Conservation (phyloP, 92 coral and sea anemone genomes). For the Blastomussa wellsi region DNA sequence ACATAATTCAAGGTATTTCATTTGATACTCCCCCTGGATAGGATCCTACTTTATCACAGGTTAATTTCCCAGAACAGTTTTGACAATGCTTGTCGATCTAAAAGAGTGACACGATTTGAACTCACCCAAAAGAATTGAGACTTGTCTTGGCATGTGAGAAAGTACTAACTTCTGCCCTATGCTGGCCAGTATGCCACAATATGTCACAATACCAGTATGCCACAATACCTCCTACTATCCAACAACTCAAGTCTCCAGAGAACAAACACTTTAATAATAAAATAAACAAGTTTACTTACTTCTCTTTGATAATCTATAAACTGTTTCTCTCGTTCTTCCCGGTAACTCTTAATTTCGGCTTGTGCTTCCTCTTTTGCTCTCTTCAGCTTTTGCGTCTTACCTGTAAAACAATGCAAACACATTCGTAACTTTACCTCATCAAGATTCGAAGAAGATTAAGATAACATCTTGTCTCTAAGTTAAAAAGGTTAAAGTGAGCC, state of each 20-base stretch:
- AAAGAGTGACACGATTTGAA: not conserved
- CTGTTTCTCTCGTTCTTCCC: conserved; percentile 84
- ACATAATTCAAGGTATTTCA: too few relatives aligned
- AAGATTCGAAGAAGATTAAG: too few relatives aligned
- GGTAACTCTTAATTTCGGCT: conserved; percentile 85
- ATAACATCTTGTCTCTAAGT: too few relatives aligned
- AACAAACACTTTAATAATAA: not conserved
- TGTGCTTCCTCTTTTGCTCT: conserved; percentile 95
- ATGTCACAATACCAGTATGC: not conserved
- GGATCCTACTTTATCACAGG: not conserved
- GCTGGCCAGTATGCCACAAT: too few relatives aligned
- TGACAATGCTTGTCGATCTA: not conserved
- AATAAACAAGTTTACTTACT: conserved; percentile 27
- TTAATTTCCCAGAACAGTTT: not conserved
- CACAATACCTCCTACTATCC: not conserved
- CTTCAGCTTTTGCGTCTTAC: conserved; percentile 86
- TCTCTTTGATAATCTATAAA: conserved; percentile 84
- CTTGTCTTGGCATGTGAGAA: not conserved
- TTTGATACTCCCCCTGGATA: not conserved
- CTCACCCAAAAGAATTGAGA: not conserved
- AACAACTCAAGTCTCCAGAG: not conserved
- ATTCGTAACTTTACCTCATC: too few relatives aligned
- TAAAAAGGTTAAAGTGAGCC: too few relatives aligned
- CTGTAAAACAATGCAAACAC: conserved; percentile 29
- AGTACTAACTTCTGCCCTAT: not conserved